A percentile compares a stretch with the other conserved stretches of the same genome.
Evolutionary conservation across 2,113 vertebrate species (phyloP).

Genomic region (Microtus pennsylvanicus): DNA sequence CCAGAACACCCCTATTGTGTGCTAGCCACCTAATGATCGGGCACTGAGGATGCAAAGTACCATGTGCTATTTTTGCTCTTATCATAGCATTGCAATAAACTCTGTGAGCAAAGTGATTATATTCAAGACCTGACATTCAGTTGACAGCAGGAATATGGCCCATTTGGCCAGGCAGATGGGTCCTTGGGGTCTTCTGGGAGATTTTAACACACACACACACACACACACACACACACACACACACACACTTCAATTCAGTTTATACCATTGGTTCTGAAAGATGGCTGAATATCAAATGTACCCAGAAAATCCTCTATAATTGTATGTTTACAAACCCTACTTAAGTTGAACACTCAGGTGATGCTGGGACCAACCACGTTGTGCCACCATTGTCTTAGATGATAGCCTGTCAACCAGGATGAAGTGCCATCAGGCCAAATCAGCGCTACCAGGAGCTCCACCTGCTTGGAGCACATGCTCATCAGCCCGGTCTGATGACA

Average conservation of each 20-base stretch:
- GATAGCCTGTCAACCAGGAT: not conserved
- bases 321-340: not conserved
- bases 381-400: not conserved
- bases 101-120: not conserved
- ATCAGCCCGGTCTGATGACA: not conserved
- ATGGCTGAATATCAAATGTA: not conserved
- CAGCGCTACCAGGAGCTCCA: not conserved
- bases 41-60: not conserved
- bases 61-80: rapidly evolving
- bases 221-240: not conserved
- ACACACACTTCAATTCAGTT: not conserved
- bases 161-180: not conserved
- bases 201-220: not conserved
- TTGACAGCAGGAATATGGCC: not conserved
- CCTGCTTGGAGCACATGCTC: not conserved
- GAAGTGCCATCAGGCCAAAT: not conserved
- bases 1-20: not conserved
- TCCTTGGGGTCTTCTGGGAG: not conserved
- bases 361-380: not conserved
- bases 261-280: not conserved
- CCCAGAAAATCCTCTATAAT: not conserved
- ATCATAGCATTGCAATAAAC: not conserved
- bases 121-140: not conserved
- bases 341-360: not conserved
- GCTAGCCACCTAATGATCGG: rapidly evolving